Percentiles rank a stretch among this genome's conserved stretches.
phyloP scores from a whole-genome alignment of 2,113 vertebrate species.

The Hippocampus zosterae region DNA sequence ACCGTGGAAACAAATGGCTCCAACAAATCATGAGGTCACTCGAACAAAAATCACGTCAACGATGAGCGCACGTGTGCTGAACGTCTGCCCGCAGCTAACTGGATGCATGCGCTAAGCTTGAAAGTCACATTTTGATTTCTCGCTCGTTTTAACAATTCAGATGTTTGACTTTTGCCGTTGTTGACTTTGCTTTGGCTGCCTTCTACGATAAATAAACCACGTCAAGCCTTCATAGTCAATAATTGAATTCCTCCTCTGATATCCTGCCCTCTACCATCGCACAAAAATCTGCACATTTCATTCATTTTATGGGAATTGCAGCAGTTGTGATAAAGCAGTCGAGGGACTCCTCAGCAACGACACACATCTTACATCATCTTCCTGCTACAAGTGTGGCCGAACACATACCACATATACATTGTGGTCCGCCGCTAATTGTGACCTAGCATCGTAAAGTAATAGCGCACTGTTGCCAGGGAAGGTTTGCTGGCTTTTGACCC shows the following conservation, averaged over 20 bases:
- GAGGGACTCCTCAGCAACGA: neutral
- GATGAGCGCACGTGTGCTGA: neutral
- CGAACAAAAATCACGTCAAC: neutral
- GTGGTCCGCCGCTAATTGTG: conserved; percentile 57
- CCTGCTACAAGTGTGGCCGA: conserved; percentile 24
- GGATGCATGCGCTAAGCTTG: neutral
- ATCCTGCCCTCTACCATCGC: neutral
- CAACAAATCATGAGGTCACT: neutral
- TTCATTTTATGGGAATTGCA: neutral
- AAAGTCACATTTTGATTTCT: neutral
- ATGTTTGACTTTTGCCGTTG: neutral
- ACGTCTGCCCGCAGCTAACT: neutral
- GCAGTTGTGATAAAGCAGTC: too few species aligned
- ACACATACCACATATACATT: conserved; percentile 33
- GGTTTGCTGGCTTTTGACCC: conserved; percentile 63
- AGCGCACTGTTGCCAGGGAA: conserved; percentile 58
- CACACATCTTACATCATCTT: neutral
- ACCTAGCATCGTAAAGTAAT: conserved; percentile 56
- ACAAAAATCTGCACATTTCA: neutral
- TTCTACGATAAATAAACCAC: neutral
- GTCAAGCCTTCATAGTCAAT: neutral
- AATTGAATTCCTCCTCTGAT: neutral
- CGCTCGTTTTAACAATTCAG: neutral
- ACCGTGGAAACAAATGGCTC: neutral
- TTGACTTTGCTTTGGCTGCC: neutral